A percentile compares a stretch with the other conserved stretches of the same genome.
These are phyloP conservation scores for Tipula unca DNA, from an alignment of 2,888 invertebrate species.

Conservation along the genomic window DNA sequence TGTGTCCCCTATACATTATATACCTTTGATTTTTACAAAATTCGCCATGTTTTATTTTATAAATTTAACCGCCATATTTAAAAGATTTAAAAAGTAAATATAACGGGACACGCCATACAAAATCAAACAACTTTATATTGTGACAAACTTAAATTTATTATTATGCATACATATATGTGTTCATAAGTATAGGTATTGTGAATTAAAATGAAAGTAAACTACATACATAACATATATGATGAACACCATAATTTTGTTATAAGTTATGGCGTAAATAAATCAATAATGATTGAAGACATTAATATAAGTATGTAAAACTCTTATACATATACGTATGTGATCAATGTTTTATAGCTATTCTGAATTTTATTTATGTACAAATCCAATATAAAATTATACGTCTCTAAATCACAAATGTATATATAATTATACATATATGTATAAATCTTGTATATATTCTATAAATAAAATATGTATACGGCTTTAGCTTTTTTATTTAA, in stretches of 20 bases:
- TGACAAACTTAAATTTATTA: not conserved
- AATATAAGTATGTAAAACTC: not conserved
- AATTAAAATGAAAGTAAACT: not conserved
- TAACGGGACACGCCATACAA: not conserved
- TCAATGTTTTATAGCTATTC: not conserved
- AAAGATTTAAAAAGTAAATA: not conserved
- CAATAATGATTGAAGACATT: not conserved
- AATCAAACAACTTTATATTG: not conserved
- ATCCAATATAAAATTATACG: not conserved
- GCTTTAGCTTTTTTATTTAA: not conserved
- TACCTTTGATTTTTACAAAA: not conserved
- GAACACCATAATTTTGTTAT: not conserved
- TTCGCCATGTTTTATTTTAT: not conserved
- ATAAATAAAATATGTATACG: not conserved
- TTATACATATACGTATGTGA: not conserved
- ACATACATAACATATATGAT: not conserved
- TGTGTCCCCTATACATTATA: not conserved
- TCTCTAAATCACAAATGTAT: no score
- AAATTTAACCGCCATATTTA: not conserved
- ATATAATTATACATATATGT: not conserved
- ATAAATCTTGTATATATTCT: not conserved
- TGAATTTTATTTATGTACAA: not conserved
- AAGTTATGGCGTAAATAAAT: not conserved
- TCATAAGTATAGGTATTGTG: not conserved
- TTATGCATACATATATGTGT: no score